Conservation (phyloP, 2,113 vertebrate genomes). For the Microcebus lehilahytsara region DNA sequence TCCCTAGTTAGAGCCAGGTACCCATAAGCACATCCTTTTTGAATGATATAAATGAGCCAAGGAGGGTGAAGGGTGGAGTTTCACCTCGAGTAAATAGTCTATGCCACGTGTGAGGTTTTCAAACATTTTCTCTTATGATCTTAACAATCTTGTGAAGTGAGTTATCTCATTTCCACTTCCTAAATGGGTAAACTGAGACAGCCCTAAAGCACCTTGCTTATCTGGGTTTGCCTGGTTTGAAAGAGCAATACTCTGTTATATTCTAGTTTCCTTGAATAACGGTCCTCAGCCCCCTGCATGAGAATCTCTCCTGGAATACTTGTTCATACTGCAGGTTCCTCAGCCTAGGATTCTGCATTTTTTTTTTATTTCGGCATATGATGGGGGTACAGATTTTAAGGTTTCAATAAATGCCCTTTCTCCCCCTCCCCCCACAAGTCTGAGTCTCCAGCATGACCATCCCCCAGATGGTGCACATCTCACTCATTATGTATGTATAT, state of each 20-base stretch:
- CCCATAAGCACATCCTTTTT: background rate
- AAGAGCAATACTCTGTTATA: background rate
- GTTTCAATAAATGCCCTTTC: too few species aligned
- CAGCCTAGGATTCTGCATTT: background rate
- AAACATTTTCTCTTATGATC: background rate
- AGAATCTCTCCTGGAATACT: background rate
- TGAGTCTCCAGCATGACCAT: too few species aligned
- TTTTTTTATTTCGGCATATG: too few species aligned
- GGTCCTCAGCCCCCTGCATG: background rate
- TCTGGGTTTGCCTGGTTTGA: background rate
- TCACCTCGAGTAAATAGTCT: background rate
- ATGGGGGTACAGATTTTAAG: too few species aligned
- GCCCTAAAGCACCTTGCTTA: background rate
- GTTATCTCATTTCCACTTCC: background rate
- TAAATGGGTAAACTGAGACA: background rate
- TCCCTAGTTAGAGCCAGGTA: background rate
- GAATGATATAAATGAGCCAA: background rate
- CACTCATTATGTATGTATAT: too few species aligned
- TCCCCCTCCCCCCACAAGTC: too few species aligned
- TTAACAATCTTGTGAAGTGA: background rate
- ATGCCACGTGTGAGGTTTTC: background rate
- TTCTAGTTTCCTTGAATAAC: background rate
- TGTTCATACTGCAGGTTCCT: background rate
- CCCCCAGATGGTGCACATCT: too few species aligned
- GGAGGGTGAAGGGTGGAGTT: background rate